These are phyloP conservation scores for Drosophila helvetica DNA, from an alignment of 2,888 invertebrate genomes.

Conservation along the genomic window DNA sequence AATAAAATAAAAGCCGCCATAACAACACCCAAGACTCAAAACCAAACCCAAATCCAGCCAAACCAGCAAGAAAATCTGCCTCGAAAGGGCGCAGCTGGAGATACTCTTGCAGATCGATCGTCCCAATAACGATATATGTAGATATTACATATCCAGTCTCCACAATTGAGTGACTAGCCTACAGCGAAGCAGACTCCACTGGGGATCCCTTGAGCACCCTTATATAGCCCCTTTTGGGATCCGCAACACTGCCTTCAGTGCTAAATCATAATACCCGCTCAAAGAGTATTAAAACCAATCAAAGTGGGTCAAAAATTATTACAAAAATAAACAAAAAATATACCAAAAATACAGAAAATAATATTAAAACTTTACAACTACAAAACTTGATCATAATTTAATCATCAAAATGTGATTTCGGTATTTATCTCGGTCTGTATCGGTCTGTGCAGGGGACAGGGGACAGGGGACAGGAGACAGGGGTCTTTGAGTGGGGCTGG, in stretches of 20 bases:
- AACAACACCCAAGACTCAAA: conserved; percentile 46
- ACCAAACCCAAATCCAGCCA: conserved; percentile 1
- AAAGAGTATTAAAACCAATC: not conserved
- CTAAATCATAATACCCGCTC: not conserved
- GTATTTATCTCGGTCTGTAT: conserved; percentile 7
- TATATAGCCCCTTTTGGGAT: not conserved
- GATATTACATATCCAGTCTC: not conserved
- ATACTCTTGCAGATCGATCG: not conserved
- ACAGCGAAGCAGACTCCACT: no score
- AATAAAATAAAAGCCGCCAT: conserved; percentile 65
- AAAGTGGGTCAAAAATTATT: conserved; percentile 36
- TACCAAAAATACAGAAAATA: conserved; percentile 1
- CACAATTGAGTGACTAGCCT: not conserved
- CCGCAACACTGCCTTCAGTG: not conserved
- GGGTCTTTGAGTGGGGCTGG: not conserved
- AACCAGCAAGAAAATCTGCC: not conserved
- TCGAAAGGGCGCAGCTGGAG: not conserved
- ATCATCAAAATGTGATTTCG: conserved; percentile 49
- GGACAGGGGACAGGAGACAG: not conserved
- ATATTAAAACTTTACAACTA: conserved; percentile 32
- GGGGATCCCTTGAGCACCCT: no score
- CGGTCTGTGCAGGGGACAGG: not conserved
- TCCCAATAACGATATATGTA: not conserved
- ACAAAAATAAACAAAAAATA: conserved; percentile 9
- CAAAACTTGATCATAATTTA: conserved; percentile 64